Conservation (phyloP, 2,797 vertebrate species). For the Hylomyscus alleni region DNA sequence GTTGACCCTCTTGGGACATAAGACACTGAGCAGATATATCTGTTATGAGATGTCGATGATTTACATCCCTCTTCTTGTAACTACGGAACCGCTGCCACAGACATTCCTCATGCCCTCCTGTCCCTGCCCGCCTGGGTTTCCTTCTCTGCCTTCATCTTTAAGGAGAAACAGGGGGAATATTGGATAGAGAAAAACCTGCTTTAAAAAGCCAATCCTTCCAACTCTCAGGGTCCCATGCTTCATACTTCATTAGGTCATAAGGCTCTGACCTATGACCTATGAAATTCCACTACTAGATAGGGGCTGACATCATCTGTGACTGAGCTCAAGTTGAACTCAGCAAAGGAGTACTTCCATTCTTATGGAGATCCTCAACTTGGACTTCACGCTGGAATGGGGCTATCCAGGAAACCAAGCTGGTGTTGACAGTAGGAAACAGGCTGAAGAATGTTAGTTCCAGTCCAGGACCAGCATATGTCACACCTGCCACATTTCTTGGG, state of each 20-base stretch:
- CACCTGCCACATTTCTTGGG: not conserved
- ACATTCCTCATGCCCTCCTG: not conserved
- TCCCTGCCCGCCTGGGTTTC: not conserved
- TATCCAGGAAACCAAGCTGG: constrained; percentile 90
- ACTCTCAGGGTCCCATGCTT: not conserved
- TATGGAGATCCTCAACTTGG: constrained; percentile 31
- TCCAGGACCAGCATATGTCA: constrained; percentile 87
- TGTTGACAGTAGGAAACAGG: constrained; percentile 85
- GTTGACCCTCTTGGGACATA: not conserved
- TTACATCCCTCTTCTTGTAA: not conserved
- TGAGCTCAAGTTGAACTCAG: constrained; percentile 92
- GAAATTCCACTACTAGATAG: constrained; percentile 86
- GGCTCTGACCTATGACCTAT: constrained; percentile 87
- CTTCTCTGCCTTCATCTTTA: not conserved
- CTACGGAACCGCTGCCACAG: too few species aligned
- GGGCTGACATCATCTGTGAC: constrained; percentile 90
- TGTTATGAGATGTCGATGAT: not conserved
- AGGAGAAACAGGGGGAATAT: not conserved
- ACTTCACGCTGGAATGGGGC: constrained; percentile 94
- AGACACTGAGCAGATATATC: not conserved
- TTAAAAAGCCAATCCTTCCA: not conserved
- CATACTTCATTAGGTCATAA: constrained; percentile 88
- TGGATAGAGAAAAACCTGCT: not conserved
- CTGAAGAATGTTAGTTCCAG: constrained; percentile 92
- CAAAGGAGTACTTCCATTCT: constrained; percentile 89